Percentiles rank a stretch among this genome's conserved stretches.
Evolutionary conservation across 1,140 invertebrate species (phyloP).

Genomic region (Saccostrea glomerata): DNA sequence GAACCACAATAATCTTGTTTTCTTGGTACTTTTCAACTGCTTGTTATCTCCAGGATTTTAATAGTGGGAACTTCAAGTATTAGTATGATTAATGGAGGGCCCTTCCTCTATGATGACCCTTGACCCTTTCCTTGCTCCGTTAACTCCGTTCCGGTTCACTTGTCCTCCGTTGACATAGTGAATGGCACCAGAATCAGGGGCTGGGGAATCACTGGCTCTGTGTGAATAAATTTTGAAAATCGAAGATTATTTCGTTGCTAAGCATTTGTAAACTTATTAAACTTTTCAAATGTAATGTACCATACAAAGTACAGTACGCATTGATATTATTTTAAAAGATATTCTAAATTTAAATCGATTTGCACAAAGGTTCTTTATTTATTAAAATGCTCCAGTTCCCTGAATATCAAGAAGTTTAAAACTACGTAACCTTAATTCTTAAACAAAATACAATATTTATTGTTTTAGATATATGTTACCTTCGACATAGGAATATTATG

Average conservation of each 20-base stretch:
- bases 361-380: too few species aligned
- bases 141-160: not conserved
- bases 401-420: too few species aligned
- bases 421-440: too few species aligned
- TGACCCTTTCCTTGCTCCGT: not conserved
- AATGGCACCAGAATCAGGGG: slow-evolving; percentile 6
- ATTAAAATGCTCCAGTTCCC: too few species aligned
- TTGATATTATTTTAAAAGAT: too few species aligned
- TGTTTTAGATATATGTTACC: not conserved
- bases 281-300: too few species aligned
- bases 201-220: slow-evolving; percentile 11
- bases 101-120: slow-evolving; percentile 14
- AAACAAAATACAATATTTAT: too few species aligned
- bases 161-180: not conserved
- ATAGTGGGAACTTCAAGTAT: not conserved
- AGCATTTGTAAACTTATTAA: too few species aligned
- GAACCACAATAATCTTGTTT: too few species aligned
- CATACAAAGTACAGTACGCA: too few species aligned
- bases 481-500: slow-evolving; percentile 8
- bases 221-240: not conserved
- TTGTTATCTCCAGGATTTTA: not conserved
- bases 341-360: too few species aligned
- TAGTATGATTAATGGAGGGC: not conserved
- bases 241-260: not conserved
- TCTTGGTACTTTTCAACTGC: too few species aligned